These are phyloP conservation scores for Macaria notata DNA, from an alignment of 2,888 invertebrate genomes.

Conservation along the genomic window DNA sequence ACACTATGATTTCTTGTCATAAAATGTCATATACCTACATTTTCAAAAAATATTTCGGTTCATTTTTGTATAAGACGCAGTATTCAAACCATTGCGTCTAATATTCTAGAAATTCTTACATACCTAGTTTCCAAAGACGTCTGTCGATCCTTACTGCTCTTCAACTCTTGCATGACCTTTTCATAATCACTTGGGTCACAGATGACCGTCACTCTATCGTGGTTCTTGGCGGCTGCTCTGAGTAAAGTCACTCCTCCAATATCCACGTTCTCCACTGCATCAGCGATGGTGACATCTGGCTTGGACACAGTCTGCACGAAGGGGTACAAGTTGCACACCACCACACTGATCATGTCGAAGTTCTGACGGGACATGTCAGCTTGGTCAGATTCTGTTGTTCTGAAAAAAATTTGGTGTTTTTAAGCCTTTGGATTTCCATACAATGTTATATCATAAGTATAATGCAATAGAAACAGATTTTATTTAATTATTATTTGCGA, in stretches of 20 bases:
- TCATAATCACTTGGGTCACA: constrained; percentile 96
- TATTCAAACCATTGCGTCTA: no score
- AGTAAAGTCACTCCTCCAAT: constrained; percentile 98
- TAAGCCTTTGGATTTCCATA: neutral
- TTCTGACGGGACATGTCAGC: constrained; percentile 91
- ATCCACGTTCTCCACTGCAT: constrained; percentile 98
- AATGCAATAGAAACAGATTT: neutral
- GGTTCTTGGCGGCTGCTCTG: constrained; percentile 98
- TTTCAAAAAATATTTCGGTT: no score
- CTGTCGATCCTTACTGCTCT: constrained; percentile 83
- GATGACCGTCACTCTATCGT: constrained; percentile 95
- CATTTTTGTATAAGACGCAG: no score
- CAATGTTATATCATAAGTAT: neutral
- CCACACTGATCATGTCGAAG: constrained; percentile 91
- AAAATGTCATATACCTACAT: no score
- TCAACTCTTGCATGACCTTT: constrained; percentile 88
- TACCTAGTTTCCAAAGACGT: constrained; percentile 88
- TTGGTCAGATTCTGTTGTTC: constrained; percentile 88
- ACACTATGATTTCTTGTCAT: no score
- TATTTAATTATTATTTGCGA: no score
- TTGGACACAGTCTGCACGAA: constrained; percentile 94
- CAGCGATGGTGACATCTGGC: constrained; percentile 89
- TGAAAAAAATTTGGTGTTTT: constrained; percentile 36
- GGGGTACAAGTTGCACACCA: constrained; percentile 98
- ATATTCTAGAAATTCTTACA: no score